Evolutionary conservation across 2,113 vertebrate species (phyloP).

Genomic region (Cyrtonyx montezumae): DNA sequence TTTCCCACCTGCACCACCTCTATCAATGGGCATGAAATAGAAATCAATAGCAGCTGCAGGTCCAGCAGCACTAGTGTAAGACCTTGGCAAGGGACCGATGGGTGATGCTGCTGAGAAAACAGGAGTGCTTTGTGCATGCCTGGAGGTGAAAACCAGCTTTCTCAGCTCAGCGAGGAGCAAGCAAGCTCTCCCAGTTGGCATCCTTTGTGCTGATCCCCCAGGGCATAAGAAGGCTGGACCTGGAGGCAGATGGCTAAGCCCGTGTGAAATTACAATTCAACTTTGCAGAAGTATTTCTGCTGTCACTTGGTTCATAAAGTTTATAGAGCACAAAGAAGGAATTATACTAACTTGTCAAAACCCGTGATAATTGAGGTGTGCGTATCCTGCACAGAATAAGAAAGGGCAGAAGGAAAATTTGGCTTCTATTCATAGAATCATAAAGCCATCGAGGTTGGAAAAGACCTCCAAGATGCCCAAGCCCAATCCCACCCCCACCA

Average conservation of each 20-base stretch:
- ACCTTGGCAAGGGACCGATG: neutral
- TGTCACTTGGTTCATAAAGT: neutral
- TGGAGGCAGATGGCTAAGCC: neutral
- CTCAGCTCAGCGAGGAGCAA: neutral
- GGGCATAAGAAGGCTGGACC: rapidly evolving
- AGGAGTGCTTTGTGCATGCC: neutral
- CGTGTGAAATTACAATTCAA: neutral
- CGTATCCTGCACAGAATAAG: neutral
- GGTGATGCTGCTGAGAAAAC: neutral
- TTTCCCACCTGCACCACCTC: conserved; percentile 35
- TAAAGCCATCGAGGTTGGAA: too few species aligned
- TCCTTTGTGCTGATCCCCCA: neutral
- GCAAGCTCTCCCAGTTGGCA: neutral
- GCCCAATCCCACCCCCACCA: too few species aligned
- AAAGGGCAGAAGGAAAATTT: neutral
- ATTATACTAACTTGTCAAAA: neutral
- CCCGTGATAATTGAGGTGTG: neutral
- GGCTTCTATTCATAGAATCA: neutral
- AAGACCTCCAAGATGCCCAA: too few species aligned
- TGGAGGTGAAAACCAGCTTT: neutral
- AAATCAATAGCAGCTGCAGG: conserved; percentile 33
- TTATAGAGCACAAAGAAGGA: neutral
- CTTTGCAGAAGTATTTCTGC: neutral
- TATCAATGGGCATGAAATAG: neutral
- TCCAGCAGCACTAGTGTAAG: neutral